These are phyloP conservation scores for Frieseomelitta varia DNA, from an alignment of 1,140 invertebrate genomes.

Conservation along the genomic window DNA sequence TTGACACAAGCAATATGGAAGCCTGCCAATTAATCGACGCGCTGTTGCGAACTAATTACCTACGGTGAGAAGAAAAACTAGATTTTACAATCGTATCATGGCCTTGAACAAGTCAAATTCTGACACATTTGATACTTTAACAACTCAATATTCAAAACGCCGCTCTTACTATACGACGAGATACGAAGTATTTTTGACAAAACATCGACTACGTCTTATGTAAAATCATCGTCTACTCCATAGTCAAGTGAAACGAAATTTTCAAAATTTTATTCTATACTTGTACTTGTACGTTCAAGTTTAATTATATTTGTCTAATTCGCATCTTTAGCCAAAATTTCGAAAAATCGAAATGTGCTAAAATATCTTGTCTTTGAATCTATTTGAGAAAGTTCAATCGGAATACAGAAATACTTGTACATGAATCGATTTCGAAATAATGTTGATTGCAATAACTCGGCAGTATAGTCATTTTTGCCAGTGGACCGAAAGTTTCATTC, in stretches of 20 bases:
- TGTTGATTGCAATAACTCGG: background rate
- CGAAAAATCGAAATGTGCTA: background rate
- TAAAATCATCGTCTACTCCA: background rate
- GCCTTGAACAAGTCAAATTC: too few species aligned
- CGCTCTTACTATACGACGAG: too few species aligned
- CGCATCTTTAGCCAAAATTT: rapidly evolving
- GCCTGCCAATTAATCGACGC: constrained; percentile 33
- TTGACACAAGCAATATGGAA: background rate
- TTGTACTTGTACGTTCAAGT: background rate
- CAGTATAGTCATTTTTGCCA: too few species aligned
- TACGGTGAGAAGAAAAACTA: constrained; percentile 6
- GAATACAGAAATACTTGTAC: background rate
- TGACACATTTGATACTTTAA: too few species aligned
- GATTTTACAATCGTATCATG: background rate
- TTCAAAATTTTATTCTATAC: background rate
- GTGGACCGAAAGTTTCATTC: background rate
- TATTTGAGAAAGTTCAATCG: background rate
- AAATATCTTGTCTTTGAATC: too few species aligned
- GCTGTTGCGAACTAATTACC: constrained; percentile 28
- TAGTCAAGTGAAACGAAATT: background rate
- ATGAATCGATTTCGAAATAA: background rate
- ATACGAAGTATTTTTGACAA: too few species aligned
- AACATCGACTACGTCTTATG: too few species aligned
- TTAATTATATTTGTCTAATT: background rate
- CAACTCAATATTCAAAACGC: too few species aligned